Conservation (phyloP, 2,888 invertebrate species). For the Drosophila paracracens region DNA sequence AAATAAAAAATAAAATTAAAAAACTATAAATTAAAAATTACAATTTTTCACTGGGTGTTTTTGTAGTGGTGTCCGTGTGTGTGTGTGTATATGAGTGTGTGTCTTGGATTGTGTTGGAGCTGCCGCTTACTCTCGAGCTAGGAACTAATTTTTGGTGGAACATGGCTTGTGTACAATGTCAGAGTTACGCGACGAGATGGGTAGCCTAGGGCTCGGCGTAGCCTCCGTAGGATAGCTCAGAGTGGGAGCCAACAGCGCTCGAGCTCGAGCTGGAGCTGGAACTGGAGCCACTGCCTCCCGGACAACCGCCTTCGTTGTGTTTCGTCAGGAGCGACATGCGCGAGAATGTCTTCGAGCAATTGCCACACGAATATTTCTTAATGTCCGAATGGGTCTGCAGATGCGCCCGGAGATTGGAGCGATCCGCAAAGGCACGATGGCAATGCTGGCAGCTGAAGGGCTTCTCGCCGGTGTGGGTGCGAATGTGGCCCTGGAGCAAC, state of each 20-base stretch:
- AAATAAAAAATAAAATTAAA: conserved; percentile 57
- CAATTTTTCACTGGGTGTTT: conserved; percentile 48
- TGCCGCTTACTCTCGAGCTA: conserved; percentile 77
- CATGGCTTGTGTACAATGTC: conserved; percentile 72
- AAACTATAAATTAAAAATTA: conserved; percentile 23
- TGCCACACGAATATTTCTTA: conserved; percentile 97
- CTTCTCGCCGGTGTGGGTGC: conserved; percentile 99
- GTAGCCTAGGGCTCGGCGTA: conserved; percentile 75
- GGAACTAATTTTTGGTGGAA: conserved; percentile 85
- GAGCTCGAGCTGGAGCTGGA: conserved; percentile 41
- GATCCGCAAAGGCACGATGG: conserved; percentile 97
- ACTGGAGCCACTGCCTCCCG: conserved; percentile 83
- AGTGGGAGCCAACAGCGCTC: conserved; percentile 41
- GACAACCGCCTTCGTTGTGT: conserved; percentile 96
- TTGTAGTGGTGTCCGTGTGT: conserved; percentile 23
- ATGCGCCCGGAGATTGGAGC: conserved; percentile 98
- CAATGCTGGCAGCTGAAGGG: conserved; percentile 98
- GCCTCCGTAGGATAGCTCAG: conserved; percentile 66
- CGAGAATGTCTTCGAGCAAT: conserved; percentile 98
- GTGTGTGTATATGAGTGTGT: conserved; percentile 28
- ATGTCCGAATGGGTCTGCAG: conserved; percentile 99
- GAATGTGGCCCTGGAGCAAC: conserved; percentile 98
- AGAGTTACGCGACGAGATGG: conserved; percentile 7
- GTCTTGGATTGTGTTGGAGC: conserved; percentile 46
- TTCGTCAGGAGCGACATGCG: conserved; percentile 98